Percentiles rank a stretch among this genome's conserved stretches.
Conservation (phyloP, 1,140 invertebrate species). For the Odontomachus brunneus region DNA sequence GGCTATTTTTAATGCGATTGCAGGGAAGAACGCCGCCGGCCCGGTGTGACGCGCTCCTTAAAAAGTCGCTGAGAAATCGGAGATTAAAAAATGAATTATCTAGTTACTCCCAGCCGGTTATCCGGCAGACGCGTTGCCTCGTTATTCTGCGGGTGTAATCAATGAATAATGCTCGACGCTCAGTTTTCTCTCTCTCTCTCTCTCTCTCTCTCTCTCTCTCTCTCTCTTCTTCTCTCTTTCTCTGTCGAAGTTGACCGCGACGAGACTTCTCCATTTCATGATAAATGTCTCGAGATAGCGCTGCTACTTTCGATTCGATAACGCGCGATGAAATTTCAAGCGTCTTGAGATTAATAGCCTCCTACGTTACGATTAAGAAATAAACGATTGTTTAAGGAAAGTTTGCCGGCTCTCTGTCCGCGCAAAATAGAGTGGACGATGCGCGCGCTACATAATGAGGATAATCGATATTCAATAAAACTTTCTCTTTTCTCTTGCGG, state of each 20-base stretch:
- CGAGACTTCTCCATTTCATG: neutral
- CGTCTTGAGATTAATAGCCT: neutral
- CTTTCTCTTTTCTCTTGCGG: too few relatives aligned
- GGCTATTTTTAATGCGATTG: conserved; percentile 2
- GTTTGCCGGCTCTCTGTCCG: too few relatives aligned
- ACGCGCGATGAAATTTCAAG: neutral
- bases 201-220: too few relatives aligned
- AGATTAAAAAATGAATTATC: conserved; percentile 10
- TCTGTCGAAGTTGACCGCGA: neutral
- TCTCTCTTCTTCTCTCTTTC: too few relatives aligned
- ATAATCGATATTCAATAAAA: too few relatives aligned
- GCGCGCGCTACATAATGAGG: too few relatives aligned
- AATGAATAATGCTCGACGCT: neutral
- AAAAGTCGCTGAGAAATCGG: neutral
- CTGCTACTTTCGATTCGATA: too few relatives aligned
- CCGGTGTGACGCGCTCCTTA: neutral
- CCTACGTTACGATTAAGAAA: neutral
- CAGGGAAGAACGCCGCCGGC: neutral
- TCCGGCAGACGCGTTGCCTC: neutral
- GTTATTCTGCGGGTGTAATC: neutral
- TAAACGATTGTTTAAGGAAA: too few relatives aligned
- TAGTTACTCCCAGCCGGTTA: neutral
- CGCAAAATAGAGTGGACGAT: too few relatives aligned
- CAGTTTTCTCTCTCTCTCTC: neutral
- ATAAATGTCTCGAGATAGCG: neutral